These are phyloP conservation scores for Hemitrygon akajei DNA, from an alignment of 2,797 vertebrate species.

Conservation along the genomic window DNA sequence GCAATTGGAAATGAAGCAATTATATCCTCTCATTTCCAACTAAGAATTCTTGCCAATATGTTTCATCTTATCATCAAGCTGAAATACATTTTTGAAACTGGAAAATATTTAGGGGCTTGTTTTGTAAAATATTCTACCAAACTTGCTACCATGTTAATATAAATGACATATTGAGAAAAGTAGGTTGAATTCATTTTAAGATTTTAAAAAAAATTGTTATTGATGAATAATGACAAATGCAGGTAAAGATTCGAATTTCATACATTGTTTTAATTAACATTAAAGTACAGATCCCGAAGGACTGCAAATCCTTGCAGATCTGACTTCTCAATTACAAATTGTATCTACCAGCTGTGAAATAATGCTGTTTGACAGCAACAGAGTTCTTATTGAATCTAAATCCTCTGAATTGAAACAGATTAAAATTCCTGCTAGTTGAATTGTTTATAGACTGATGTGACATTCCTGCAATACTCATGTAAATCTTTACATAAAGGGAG, in stretches of 20 bases:
- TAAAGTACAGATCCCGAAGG: background rate
- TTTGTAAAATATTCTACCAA: background rate
- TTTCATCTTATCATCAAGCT: background rate
- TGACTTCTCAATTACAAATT: background rate
- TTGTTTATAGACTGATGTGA: background rate
- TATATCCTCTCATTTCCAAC: background rate
- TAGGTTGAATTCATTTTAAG: background rate
- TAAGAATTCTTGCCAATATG: background rate
- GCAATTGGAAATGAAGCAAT: background rate
- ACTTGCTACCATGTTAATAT: background rate
- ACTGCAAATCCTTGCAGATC: background rate
- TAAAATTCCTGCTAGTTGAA: background rate
- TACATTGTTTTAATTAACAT: background rate
- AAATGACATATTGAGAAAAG: background rate
- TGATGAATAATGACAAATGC: background rate
- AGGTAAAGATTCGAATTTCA: background rate
- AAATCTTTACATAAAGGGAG: no score
- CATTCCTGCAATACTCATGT: no score
- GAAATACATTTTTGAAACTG: background rate
- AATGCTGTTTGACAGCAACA: background rate
- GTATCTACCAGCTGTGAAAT: background rate
- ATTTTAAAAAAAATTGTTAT: background rate
- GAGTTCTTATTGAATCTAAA: background rate
- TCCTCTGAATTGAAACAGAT: background rate
- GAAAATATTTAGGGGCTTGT: background rate